Evolutionary conservation across 1,140 invertebrate species (phyloP).

Genomic region (Macrocentrus cingulum): DNA sequence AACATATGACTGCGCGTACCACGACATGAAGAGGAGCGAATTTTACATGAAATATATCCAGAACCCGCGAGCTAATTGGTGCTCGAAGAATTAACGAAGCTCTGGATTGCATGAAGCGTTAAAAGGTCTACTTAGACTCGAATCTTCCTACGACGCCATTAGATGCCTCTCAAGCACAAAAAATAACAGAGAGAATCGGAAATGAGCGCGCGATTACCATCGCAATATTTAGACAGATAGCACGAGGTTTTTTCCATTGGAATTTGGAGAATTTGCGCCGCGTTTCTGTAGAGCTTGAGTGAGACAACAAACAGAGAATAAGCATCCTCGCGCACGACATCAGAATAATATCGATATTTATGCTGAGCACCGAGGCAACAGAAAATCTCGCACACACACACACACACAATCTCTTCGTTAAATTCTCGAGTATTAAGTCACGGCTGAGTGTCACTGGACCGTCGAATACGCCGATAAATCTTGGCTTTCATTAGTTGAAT

Average conservation of each 20-base stretch:
- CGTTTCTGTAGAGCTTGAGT: background rate
- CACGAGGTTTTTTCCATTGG: background rate
- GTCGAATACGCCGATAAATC: background rate
- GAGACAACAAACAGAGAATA: background rate
- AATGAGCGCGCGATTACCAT: background rate
- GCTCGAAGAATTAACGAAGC: slow-evolving; percentile 20
- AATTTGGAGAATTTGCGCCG: slow-evolving; percentile 15
- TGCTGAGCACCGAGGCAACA: background rate
- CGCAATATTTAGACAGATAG: background rate
- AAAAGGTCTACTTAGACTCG: slow-evolving; percentile 7
- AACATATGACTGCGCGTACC: too few species aligned
- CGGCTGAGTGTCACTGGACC: background rate
- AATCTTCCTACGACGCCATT: background rate
- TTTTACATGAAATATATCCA: background rate
- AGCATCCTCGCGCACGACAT: background rate
- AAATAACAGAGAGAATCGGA: too few species aligned
- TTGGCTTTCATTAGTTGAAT: background rate
- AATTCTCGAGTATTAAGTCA: background rate
- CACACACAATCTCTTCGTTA: slow-evolving; percentile 4
- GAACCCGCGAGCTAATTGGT: slow-evolving; percentile 10
- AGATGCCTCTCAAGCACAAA: too few species aligned
- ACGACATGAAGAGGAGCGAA: too few species aligned
- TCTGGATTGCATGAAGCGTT: slow-evolving; percentile 1
- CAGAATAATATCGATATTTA: slow-evolving; percentile 6
- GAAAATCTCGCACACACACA: background rate